Percentiles rank a stretch among this genome's conserved stretches.
Evolutionary conservation across 2,797 vertebrate genomes (phyloP).

Genomic region (Xyrichtys novacula): DNA sequence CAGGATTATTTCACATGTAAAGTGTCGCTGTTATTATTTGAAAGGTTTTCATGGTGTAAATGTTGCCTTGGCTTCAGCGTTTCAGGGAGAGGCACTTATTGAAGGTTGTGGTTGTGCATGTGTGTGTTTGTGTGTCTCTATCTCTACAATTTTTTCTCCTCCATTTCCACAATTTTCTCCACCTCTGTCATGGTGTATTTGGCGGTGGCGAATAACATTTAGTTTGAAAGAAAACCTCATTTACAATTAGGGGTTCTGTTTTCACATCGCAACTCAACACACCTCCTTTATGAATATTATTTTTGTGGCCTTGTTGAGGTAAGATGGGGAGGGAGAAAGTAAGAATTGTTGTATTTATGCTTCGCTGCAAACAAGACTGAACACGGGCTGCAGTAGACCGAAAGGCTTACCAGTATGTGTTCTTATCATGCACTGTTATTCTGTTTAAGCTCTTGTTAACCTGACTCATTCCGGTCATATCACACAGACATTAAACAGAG

Average conservation of each 20-base stretch:
- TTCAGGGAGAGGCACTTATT: constrained; percentile 53
- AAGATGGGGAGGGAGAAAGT: constrained; percentile 7
- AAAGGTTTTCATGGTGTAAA: constrained; percentile 56
- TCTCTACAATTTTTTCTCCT: constrained; percentile 15
- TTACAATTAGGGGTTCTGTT: constrained; percentile 59
- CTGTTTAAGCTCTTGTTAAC: too few species aligned
- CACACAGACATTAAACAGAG: too few species aligned
- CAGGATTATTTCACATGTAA: constrained; percentile 50
- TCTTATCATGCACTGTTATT: too few species aligned
- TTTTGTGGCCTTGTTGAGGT: constrained; percentile 28
- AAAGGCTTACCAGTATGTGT: too few species aligned
- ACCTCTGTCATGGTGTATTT: constrained; percentile 67
- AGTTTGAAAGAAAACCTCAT: constrained; percentile 49
- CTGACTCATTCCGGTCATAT: too few species aligned
- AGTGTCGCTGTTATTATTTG: constrained; percentile 58
- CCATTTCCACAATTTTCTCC: constrained; percentile 58
- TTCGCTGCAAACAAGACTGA: constrained; percentile 33
- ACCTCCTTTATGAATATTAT: constrained; percentile 38
- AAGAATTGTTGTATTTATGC: constrained; percentile 32
- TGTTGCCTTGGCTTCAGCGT: constrained; percentile 58
- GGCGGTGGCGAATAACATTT: constrained; percentile 57
- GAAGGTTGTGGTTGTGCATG: constrained; percentile 25
- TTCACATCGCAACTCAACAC: constrained; percentile 45
- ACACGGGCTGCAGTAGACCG: constrained; percentile 27
- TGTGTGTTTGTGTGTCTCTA: constrained; percentile 4